These are phyloP conservation scores for Drosophila nr. perissopoda DNA, from an alignment of 2,888 invertebrate genomes.

Conservation along the genomic window DNA sequence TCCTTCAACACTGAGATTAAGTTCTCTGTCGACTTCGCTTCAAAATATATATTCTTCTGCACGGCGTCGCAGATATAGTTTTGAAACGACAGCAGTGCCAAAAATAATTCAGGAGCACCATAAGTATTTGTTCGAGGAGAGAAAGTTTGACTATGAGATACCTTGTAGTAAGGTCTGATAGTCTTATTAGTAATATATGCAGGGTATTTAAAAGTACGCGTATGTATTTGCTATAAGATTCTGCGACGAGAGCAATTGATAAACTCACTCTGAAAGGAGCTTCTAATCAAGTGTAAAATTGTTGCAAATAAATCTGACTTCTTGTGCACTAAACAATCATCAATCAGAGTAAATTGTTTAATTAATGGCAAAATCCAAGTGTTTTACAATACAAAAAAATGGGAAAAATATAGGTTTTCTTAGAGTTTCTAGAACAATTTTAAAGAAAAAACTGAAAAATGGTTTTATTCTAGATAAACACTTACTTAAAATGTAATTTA, in stretches of 20 bases:
- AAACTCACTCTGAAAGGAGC: slow-evolving; percentile 20
- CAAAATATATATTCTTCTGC: slow-evolving; percentile 26
- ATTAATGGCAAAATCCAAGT: not conserved
- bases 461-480: not conserved
- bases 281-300: slow-evolving; percentile 28
- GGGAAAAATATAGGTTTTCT: not conserved
- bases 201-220: not conserved
- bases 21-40: slow-evolving; percentile 43
- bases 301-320: slow-evolving; percentile 13
- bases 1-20: slow-evolving; percentile 74
- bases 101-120: not conserved
- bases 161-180: not conserved
- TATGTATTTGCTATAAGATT: not conserved
- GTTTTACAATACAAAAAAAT: not conserved
- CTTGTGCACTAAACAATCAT: not conserved
- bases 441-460: too few species aligned
- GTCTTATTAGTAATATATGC: not conserved
- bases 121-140: not conserved
- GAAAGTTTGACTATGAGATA: not conserved
- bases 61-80: slow-evolving; percentile 50
- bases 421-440: too few species aligned
- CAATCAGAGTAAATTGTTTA: not conserved
- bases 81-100: slow-evolving; percentile 19
- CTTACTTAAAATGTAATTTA: not conserved
- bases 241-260: slow-evolving; percentile 1